Base-by-base conservation (phyloP, 1,140 invertebrate genomes). In the Bombus superbus region DNA sequence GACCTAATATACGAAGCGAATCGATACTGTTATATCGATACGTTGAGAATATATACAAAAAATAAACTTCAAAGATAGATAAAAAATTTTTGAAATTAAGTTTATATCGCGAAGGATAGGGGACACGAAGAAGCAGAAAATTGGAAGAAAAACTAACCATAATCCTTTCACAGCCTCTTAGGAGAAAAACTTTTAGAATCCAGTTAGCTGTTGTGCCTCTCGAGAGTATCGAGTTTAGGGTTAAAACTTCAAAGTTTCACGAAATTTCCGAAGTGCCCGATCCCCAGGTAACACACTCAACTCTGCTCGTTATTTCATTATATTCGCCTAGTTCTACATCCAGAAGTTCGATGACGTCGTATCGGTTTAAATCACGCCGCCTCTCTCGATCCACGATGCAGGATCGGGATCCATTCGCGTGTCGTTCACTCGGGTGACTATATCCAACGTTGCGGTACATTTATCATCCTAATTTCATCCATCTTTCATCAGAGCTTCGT, bases 391-490 rank as follows among this genome's bases (percentile, higher is more conserved):
- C 40, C 18, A 15, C n/a, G 57, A 40, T 11, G 38, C 38, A 28
- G 11, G 66, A 38, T 69, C 68, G 8, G 5, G 6, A 15, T 73
- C 3, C 38, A n/a, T 38, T 32, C 69, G 40, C 69, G 69, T 28
- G 25, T n/a, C 40, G 15, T 11, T 42, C 28, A 22, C n/a, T 35
- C 22, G 35, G 32, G 1, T 5, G n/a, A 35, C n/a, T 32, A 1
- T 22, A 4, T 42, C 47, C 18, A 53, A 22, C 57, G 40, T 44
- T 6, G 68, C 68, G 53, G n/a, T 42, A 47, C 53, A 74, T 74
- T 74, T 74, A 64, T 82, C 71, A 74, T 59, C 40, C 57, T 74
- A 82, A 82, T 82, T 74, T 74, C 71, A 44, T 79, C 77, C 62
- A 79, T 68, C 77, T 15, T 79, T 79, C 62, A 64, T 32, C 62